Percentiles rank a stretch among this genome's conserved stretches.
phyloP scores from a whole-genome alignment of 1,140 invertebrate species.

The Eurosta solidaginis region DNA sequence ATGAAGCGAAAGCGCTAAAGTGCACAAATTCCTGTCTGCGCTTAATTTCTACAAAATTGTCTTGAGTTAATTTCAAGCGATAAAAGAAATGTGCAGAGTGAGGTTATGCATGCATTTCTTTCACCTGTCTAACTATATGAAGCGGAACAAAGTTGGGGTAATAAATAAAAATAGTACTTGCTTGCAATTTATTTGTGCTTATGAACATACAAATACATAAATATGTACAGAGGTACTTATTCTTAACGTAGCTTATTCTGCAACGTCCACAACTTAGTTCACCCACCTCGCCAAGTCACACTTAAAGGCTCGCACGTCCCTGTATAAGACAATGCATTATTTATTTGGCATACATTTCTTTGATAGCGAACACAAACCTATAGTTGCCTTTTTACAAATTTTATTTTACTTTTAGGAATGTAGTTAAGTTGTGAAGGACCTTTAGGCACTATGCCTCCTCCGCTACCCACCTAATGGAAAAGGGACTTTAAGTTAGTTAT shows the following conservation, averaged over 20 bases:
- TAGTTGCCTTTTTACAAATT: no score
- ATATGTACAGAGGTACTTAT: background rate
- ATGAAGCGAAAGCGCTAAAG: slow-evolving; percentile 18
- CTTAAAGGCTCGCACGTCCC: background rate
- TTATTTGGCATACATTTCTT: no score
- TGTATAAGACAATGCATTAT: no score
- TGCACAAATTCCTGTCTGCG: slow-evolving; percentile 12
- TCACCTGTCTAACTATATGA: background rate
- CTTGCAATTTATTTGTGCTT: background rate
- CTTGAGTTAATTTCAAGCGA: slow-evolving; percentile 3
- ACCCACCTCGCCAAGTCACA: background rate
- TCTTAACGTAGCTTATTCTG: background rate
- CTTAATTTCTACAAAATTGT: slow-evolving; percentile 17
- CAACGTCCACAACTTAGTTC: background rate
- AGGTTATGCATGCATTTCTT: background rate
- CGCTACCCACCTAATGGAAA: no score
- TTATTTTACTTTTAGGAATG: no score
- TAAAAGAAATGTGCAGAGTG: background rate
- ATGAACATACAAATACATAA: background rate
- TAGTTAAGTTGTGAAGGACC: no score
- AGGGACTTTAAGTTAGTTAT: no score
- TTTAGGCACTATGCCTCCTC: no score
- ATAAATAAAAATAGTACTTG: background rate
- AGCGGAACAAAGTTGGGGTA: background rate
- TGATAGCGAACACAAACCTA: no score